Evolutionary conservation across 1,140 invertebrate genomes (phyloP), one percentile per base, ranked within the genome.

Genomic region (Capitella teleta): DNA sequence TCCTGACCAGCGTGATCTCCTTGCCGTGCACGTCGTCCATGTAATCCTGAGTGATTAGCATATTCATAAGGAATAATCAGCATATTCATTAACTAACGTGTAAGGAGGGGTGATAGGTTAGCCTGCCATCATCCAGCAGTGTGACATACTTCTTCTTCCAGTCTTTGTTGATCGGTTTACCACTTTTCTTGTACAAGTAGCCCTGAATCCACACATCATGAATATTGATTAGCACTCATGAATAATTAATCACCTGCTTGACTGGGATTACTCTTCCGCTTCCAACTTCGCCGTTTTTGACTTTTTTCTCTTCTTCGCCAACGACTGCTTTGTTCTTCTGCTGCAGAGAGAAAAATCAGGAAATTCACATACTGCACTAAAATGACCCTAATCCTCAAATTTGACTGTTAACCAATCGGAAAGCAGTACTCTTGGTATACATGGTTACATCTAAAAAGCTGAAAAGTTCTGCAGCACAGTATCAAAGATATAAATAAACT

Each of bases 91-190:
- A 18, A 40, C 79, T 80, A 75, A 87, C 86, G 76, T 93, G 87
- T 58, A 97, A 76, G 73, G 86, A 96, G 1, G 90, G 85, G 75
- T 97, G 89, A 77, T 98, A 98, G 19, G 90, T 93, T 28, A 98
- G 77, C 58, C 85, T 74, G 6, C 91, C 93, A 74, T 97, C 89
- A 73, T 92, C 87, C 62, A 87, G 84, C 3, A 98, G 71, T 0
- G 92, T 93, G 0, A 98, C 94, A 74, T 97, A 98, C 72, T 98
- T 98, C 76, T 98, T 98, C 74, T 98, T 98, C 89, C 94, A 77
- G 62, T 98, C 94, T 71, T 95, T 96, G 67, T 91, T 93, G 41
- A 98, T 69, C 0, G 89, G 84, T 70, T 97, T 95, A 45, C 85
- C 91, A 59, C 87, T 91, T 57, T 88, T 83, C 73, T 98, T 98